Evolutionary conservation across 2,888 invertebrate species (phyloP), one percentile per base, ranked within the genome.

Genomic region (Theretra japonica): DNA sequence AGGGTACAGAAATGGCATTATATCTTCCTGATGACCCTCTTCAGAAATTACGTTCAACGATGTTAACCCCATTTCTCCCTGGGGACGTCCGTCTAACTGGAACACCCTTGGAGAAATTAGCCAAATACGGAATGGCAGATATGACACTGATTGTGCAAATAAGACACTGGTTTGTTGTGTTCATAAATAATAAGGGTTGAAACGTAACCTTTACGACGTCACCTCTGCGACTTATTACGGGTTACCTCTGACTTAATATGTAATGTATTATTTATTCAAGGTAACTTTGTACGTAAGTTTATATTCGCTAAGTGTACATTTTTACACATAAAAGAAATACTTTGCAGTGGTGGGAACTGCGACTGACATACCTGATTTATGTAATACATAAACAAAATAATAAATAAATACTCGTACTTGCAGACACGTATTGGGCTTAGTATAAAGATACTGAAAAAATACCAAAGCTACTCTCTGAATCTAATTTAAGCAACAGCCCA

Each of bases 1-100:
- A 91, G 93, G 91, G 89, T 88, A 90, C 88, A 92, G 90, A 91
- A 91, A 92, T 90, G 87, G 91, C 89, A 91, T 93, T 93, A 93
- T 93, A 92, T 91, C 90, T 91, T 92, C 88, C 89, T 92, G 92
- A 92, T 92, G 92, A 89, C 92, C 92, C 91, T 89, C 87, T 87
- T 86, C 84, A 86, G 88, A 90, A 91, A 92, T 91, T 90, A 90
- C 88, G 85, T 84, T 86, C 88, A 86, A 88, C 86, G 86, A 88
- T 87, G 88, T 88, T 88, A 88, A 84, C 87, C 87, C 84, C 86
- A 84, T 88, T 89, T 83, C 84, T 86, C 82, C 80, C 81, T 68
- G 75, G 82, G 83, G 83, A 84, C 80, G 81, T 85, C 81, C 81
- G 80, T 83, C 80, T 82, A 70, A 68, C 68, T 70, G 75, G 76